Evolutionary conservation across 2,797 vertebrate species (phyloP).

Genomic region (Gobio occitaniae): DNA sequence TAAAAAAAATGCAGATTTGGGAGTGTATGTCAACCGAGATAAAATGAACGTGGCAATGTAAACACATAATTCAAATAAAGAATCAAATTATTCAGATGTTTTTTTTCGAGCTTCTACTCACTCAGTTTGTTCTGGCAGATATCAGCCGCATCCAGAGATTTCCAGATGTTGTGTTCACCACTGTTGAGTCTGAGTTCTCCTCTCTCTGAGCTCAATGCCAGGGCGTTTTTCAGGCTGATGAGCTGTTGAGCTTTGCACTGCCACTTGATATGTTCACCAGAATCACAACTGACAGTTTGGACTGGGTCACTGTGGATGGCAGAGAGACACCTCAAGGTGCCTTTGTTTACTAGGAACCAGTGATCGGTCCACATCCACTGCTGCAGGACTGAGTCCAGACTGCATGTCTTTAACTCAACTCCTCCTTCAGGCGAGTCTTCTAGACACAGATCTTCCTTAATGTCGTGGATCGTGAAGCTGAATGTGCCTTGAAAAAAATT

Average conservation of each 20-base stretch:
- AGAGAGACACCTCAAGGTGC: constrained; percentile 73
- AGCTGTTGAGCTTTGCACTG: constrained; percentile 70
- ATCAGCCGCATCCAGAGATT: constrained; percentile 70
- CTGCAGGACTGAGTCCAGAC: constrained; percentile 70
- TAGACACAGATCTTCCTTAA: constrained; percentile 70
- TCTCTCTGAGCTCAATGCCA: constrained; percentile 64
- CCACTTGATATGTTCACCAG: constrained; percentile 66
- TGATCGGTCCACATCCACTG: constrained; percentile 75
- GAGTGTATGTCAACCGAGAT: not conserved
- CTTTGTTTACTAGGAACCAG: constrained; percentile 66
- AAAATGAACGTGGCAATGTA: not conserved
- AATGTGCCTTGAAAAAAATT: constrained; percentile 60
- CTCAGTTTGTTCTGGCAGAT: constrained; percentile 75
- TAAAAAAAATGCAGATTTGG: not conserved
- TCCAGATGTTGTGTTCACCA: constrained; percentile 71
- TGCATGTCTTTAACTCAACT: constrained; percentile 68
- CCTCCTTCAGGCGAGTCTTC: constrained; percentile 63
- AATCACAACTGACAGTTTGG: constrained; percentile 67
- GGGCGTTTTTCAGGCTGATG: constrained; percentile 63
- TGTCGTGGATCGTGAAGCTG: constrained; percentile 75
- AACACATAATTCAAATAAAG: not conserved
- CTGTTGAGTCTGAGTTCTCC: constrained; percentile 54
- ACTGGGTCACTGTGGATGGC: constrained; percentile 51
- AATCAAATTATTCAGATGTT: not conserved
- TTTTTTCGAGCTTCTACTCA: constrained; percentile 60